Evolutionary conservation across 2,113 vertebrate genomes (phyloP).

Genomic region (Microcebus griseorufus): DNA sequence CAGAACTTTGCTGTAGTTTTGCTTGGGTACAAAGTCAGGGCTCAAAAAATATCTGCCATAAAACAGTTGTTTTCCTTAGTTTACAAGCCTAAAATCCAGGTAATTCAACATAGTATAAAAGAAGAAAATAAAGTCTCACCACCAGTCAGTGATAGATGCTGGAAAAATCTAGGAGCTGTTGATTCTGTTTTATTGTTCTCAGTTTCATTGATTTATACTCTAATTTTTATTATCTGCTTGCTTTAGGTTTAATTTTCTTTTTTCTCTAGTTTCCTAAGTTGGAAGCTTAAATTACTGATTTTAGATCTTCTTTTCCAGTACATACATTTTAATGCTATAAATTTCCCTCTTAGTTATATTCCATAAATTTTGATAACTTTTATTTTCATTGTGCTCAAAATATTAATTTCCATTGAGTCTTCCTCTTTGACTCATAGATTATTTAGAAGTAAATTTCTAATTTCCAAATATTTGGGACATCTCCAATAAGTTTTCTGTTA

Average conservation of each 20-base stretch:
- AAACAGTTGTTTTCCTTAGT: not conserved
- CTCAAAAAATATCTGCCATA: not conserved
- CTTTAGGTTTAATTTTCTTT: not conserved
- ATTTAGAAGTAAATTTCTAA: not conserved
- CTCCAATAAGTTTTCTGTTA: not conserved
- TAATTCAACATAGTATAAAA: too few relatives aligned
- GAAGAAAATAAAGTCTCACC: too few relatives aligned
- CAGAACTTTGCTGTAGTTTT: not conserved
- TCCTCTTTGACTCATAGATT: not conserved
- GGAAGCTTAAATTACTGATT: not conserved
- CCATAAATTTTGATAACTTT: not conserved
- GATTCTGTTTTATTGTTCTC: not conserved
- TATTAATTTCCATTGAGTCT: not conserved
- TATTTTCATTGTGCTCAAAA: not conserved
- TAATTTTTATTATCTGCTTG: not conserved
- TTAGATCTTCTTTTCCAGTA: not conserved
- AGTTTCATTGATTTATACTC: not conserved
- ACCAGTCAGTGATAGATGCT: not conserved
- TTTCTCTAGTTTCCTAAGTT: not conserved
- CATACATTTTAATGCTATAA: not conserved
- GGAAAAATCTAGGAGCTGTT: not conserved
- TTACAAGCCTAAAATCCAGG: not conserved
- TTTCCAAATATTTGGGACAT: not conserved
- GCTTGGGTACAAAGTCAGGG: not conserved
- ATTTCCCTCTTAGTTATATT: not conserved